Evolutionary conservation across 1,140 invertebrate genomes (phyloP).

Genomic region (Sarcophaga bullata): DNA sequence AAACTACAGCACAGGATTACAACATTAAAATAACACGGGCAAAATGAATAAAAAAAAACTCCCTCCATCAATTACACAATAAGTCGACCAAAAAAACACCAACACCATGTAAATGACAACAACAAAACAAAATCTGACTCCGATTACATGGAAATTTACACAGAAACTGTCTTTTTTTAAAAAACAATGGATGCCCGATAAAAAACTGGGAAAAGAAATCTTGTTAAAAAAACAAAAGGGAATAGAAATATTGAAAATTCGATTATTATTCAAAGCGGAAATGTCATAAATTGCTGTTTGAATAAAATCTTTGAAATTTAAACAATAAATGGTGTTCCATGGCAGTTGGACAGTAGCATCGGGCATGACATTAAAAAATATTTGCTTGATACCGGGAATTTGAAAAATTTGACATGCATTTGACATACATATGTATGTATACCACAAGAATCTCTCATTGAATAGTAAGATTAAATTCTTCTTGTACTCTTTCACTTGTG

Average conservation of each 20-base stretch:
- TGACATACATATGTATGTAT: too few relatives aligned
- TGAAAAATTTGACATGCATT: too few relatives aligned
- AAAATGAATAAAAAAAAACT: not conserved
- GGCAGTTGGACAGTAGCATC: not conserved
- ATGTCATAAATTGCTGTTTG: constrained; percentile 27
- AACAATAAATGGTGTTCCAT: not conserved
- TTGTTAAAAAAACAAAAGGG: not conserved
- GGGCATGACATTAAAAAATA: too few relatives aligned
- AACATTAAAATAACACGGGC: not conserved
- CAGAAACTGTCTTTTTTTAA: not conserved
- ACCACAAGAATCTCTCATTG: too few relatives aligned
- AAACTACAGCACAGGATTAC: too few relatives aligned
- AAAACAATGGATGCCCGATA: not conserved
- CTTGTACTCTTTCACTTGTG: too few relatives aligned
- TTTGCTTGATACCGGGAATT: too few relatives aligned
- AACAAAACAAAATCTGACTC: not conserved
- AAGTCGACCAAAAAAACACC: constrained; percentile 2
- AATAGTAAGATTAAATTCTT: too few relatives aligned
- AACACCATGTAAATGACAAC: too few relatives aligned
- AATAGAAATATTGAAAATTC: not conserved
- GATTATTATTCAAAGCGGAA: not conserved
- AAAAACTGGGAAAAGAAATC: not conserved
- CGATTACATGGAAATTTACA: constrained; percentile 25
- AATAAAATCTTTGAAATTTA: too few relatives aligned
- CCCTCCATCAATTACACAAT: constrained; percentile 39